Evolutionary conservation across 2,888 invertebrate species (phyloP).

Genomic region (Mythimna ferrago): DNA sequence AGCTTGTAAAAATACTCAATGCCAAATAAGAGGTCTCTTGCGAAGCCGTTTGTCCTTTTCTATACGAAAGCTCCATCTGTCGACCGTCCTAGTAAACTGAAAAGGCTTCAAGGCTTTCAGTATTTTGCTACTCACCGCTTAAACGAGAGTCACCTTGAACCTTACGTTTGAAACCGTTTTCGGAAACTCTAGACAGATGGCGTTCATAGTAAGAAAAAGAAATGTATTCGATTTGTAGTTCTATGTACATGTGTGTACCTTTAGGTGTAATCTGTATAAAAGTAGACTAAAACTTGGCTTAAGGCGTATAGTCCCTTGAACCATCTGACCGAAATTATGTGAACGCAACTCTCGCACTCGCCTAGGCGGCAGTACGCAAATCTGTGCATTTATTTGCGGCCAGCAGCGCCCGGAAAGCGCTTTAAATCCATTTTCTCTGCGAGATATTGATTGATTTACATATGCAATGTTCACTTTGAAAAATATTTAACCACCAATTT

Average conservation of each 20-base stretch:
- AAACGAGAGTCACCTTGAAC: constrained; percentile 17
- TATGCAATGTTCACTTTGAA: too few relatives aligned
- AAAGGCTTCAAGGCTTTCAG: constrained; percentile 6
- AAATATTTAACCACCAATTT: too few relatives aligned
- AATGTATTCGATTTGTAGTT: background rate
- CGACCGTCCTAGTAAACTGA: constrained; percentile 11
- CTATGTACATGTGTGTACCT: background rate
- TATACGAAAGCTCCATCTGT: constrained; percentile 40
- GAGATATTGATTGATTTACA: too few relatives aligned
- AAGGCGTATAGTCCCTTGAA: too few relatives aligned
- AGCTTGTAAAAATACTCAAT: too few relatives aligned
- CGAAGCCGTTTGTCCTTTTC: background rate
- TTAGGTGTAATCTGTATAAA: background rate
- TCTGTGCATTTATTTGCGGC: too few relatives aligned
- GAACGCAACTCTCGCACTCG: too few relatives aligned
- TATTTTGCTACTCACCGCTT: background rate
- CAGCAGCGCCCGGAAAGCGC: too few relatives aligned
- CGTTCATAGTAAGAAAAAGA: constrained; percentile 14
- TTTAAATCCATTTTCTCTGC: too few relatives aligned
- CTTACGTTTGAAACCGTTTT: background rate
- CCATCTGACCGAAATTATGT: too few relatives aligned
- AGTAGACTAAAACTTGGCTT: background rate
- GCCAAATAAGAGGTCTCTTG: background rate
- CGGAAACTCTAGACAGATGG: constrained; percentile 45
- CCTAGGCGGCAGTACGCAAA: too few relatives aligned